A percentile compares a stretch with the other conserved stretches of the same genome.
phyloP scores from a whole-genome alignment of 2,888 invertebrate species.

The Volucella zonaria region DNA sequence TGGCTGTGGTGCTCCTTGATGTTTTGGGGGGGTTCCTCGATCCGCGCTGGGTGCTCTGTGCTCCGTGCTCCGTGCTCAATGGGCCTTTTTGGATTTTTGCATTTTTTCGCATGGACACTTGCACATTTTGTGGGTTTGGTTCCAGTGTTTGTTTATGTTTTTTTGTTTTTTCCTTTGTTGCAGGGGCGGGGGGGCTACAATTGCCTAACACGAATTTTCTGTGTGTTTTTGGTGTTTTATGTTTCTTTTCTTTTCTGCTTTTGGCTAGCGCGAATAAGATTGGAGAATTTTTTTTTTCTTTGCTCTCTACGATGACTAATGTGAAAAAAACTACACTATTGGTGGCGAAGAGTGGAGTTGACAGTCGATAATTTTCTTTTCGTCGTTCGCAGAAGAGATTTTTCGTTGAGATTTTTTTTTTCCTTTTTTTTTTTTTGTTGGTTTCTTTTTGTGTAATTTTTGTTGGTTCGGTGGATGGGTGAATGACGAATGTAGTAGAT shows the following conservation, averaged over 20 bases:
- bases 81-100: constrained; percentile 62
- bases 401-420: constrained; percentile 49
- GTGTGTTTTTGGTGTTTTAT: constrained; percentile 46
- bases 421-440: background rate
- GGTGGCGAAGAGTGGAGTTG: constrained; percentile 62
- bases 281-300: constrained; percentile 56
- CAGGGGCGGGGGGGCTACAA: no score
- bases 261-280: constrained; percentile 56
- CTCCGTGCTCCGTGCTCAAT: constrained; percentile 42
- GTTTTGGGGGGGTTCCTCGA: background rate
- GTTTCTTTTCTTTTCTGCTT: constrained; percentile 42
- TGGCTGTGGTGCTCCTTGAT: background rate
- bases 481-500: constrained; percentile 46
- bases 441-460: constrained; percentile 23
- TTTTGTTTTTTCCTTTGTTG: background rate
- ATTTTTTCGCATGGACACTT: constrained; percentile 53
- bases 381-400: constrained; percentile 38
- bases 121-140: constrained; percentile 45
- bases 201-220: background rate
- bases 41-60: no score
- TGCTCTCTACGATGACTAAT: constrained; percentile 72
- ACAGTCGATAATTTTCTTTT: constrained; percentile 70
- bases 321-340: constrained; percentile 74
- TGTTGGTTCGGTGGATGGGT: constrained; percentile 20
- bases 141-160: constrained; percentile 61